A percentile compares a stretch with the other conserved stretches of the same genome.
phyloP scores from a whole-genome alignment of 2,113 vertebrate genomes.

The Lasiurus cinereus region DNA sequence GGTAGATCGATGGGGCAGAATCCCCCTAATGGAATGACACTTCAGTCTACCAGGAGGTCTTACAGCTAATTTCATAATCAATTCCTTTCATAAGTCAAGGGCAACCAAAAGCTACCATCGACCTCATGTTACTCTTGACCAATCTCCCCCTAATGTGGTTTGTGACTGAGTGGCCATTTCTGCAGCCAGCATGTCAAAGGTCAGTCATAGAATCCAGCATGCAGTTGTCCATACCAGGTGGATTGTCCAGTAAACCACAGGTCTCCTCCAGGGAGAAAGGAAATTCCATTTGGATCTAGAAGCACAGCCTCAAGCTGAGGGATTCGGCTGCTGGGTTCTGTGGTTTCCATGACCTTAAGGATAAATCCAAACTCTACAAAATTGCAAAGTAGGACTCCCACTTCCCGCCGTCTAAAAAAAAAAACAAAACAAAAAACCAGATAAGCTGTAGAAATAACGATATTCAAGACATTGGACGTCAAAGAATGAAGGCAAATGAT shows the following conservation, averaged over 20 bases:
- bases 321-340: not conserved
- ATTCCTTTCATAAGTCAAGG: not conserved
- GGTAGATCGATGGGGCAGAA: not conserved
- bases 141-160: accelerated
- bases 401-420: not conserved
- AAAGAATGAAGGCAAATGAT: not conserved
- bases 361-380: not conserved
- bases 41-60: too few species aligned
- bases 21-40: not conserved
- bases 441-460: not conserved
- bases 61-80: accelerated
- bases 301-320: too few species aligned
- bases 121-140: not conserved
- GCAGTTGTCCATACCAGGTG: accelerated
- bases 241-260: not conserved
- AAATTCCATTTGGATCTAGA: accelerated
- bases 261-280: not conserved
- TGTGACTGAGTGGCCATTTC: not conserved
- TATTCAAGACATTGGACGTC: not conserved
- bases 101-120: not conserved
- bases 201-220: not conserved
- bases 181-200: not conserved
- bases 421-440: too few species aligned
- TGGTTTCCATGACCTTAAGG: accelerated
- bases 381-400: not conserved